Base-by-base conservation (phyloP, 2,888 invertebrate genomes). In the Elmis aenea region DNA sequence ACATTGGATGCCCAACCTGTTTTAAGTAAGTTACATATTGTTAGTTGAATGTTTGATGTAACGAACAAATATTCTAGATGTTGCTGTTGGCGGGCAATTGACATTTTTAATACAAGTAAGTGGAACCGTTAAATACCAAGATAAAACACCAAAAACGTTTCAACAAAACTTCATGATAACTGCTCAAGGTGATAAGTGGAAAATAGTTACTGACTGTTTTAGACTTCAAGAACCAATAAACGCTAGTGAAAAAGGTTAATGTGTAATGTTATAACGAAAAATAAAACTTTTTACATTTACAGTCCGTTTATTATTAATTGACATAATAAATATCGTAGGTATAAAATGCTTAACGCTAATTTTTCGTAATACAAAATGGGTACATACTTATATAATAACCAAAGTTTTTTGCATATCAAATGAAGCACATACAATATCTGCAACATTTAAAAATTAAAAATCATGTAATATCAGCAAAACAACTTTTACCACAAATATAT, bases 1-100 rank as follows among this genome's bases (percentile, higher is more conserved):
- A 85, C 87, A 1, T 69, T 94, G 31, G 95, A 96, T 64, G 83
- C 92, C 1, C 95, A 95, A 58, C 90, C 92, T 3, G 75, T 94
- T 32, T 64, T 72, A 50, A 76, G 80, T 80, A 69, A 42, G 28
- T n/a, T n/a, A n/a, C n/a, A n/a, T n/a, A n/a, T n/a, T n/a, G n/a
- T n/a, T n/a, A n/a, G n/a, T n/a, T n/a, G n/a, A n/a, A n/a, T n/a
- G n/a, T n/a, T n/a, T n/a, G n/a, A n/a, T n/a, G n/a, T n/a, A n/a
- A 18, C 18, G 18, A 8, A 6, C 18, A 18, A 18, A 18, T 18
- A 18, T 18, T 18, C 18, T 8, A 71, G 90, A 85, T 56, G 73
- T 75, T n/a, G 76, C 85, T 11, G 84, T 87, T 14, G 77, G 79
- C 29, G 81, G 80, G 13, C 88, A 87, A 64, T 67, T 84, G 30